Conservation (phyloP, 2,797 vertebrate species). For the Sebastes elongatus region DNA sequence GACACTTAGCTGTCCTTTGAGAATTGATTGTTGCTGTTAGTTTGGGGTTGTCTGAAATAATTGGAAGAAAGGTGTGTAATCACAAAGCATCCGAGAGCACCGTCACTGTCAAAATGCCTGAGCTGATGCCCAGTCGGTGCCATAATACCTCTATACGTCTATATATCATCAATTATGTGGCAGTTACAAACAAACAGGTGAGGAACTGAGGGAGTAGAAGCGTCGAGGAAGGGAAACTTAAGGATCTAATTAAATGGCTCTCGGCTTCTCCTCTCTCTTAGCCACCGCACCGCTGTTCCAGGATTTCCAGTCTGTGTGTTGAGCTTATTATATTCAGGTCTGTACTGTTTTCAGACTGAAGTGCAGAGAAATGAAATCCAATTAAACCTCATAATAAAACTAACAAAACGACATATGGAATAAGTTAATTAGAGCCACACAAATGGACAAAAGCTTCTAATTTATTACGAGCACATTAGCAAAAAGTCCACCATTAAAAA, state of each 20-base stretch:
- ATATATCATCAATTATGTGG: slow-evolving; percentile 47
- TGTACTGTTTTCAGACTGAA: slow-evolving; percentile 13
- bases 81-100: background rate
- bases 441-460: background rate
- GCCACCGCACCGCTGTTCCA: slow-evolving; percentile 10
- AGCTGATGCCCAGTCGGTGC: slow-evolving; percentile 4
- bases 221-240: slow-evolving; percentile 18
- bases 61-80: slow-evolving; percentile 18
- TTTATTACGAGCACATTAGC: background rate
- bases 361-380: slow-evolving; percentile 6
- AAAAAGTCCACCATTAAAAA: background rate
- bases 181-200: slow-evolving; percentile 47
- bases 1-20: slow-evolving; percentile 5
- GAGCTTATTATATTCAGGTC: slow-evolving; percentile 46
- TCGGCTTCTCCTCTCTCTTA: slow-evolving; percentile 12
- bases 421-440: background rate
- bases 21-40: slow-evolving; percentile 1
- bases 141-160: slow-evolving; percentile 7
- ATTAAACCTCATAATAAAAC: slow-evolving; percentile 17
- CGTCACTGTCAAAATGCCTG: slow-evolving; percentile 21
- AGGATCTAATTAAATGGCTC: slow-evolving; percentile 52
- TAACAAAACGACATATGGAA: background rate
- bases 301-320: slow-evolving; percentile 5
- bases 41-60: slow-evolving; percentile 40
- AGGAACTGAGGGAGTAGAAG: slow-evolving; percentile 12